phyloP scores from a whole-genome alignment of 37 sponge, comb jelly and placozoan genomes.

The Amphimedon queenslandica region DNA sequence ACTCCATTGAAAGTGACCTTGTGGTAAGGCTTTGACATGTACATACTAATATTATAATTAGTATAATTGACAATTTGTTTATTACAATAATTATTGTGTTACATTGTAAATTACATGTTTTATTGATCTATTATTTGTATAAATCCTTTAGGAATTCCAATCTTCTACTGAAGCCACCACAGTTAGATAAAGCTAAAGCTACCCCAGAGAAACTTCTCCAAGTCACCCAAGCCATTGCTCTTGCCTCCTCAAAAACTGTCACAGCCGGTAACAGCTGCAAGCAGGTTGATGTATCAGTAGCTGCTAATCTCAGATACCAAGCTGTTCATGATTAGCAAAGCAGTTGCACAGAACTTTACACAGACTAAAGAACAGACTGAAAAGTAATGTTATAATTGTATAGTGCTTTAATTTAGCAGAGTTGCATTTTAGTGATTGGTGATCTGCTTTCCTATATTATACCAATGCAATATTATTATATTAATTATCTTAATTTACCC shows the following conservation, averaged over 20 bases:
- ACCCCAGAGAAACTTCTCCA: slow-evolving; percentile 76
- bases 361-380: slow-evolving; percentile 47
- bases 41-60: not conserved
- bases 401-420: too few relatives aligned
- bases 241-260: slow-evolving; percentile 85
- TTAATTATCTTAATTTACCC: too few relatives aligned
- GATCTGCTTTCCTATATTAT: too few relatives aligned
- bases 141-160: too few relatives aligned
- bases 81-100: too few relatives aligned
- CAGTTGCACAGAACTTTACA: slow-evolving; percentile 22
- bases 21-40: slow-evolving; percentile 6
- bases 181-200: slow-evolving; percentile 8
- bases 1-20: slow-evolving; percentile 60
- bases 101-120: too few relatives aligned
- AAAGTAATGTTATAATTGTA: too few relatives aligned
- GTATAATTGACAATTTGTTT: too few relatives aligned
- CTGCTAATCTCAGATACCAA: slow-evolving; percentile 84
- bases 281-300: slow-evolving; percentile 84
- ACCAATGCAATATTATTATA: too few relatives aligned
- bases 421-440: too few relatives aligned
- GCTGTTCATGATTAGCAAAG: slow-evolving; percentile 80
- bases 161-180: slow-evolving; percentile 21
- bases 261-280: slow-evolving; percentile 84
- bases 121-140: too few relatives aligned
- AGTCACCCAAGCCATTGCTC: slow-evolving; percentile 70